Conservation (phyloP, 1,140 invertebrate genomes). For the Hermetia illucens region DNA sequence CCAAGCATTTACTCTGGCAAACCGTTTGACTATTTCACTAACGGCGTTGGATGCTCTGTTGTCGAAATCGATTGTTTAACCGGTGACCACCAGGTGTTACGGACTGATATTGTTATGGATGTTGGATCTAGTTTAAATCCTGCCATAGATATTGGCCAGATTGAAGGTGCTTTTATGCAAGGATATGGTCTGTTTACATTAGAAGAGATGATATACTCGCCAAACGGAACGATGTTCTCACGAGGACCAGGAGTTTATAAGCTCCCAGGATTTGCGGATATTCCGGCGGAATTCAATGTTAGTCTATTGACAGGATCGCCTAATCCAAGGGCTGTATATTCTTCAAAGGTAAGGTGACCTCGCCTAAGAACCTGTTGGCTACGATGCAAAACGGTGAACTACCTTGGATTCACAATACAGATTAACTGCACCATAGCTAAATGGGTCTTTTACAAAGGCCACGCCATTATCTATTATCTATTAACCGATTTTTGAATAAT, state of each 20-base stretch:
- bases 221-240: conserved; percentile 64
- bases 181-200: conserved; percentile 85
- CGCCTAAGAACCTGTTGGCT: conserved; percentile 1
- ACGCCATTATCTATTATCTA: too few species aligned
- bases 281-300: conserved; percentile 85
- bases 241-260: conserved; percentile 88
- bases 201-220: conserved; percentile 77
- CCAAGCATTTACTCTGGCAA: conserved; percentile 52
- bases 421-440: neutral
- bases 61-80: conserved; percentile 83
- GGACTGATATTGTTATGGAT: conserved; percentile 93
- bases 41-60: conserved; percentile 61
- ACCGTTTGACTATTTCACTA: conserved; percentile 69
- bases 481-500: too few species aligned
- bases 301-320: conserved; percentile 72
- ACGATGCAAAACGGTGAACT: neutral
- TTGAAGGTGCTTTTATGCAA: conserved; percentile 89
- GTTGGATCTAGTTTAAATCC: conserved; percentile 82
- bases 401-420: neutral
- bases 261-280: conserved; percentile 79
- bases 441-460: conserved; percentile 2
- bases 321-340: conserved; percentile 84
- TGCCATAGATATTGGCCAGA: conserved; percentile 90
- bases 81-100: conserved; percentile 72
- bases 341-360: conserved; percentile 84